Conservation (phyloP, 2,113 vertebrate genomes). For the Leucoraja erinaceus region DNA sequence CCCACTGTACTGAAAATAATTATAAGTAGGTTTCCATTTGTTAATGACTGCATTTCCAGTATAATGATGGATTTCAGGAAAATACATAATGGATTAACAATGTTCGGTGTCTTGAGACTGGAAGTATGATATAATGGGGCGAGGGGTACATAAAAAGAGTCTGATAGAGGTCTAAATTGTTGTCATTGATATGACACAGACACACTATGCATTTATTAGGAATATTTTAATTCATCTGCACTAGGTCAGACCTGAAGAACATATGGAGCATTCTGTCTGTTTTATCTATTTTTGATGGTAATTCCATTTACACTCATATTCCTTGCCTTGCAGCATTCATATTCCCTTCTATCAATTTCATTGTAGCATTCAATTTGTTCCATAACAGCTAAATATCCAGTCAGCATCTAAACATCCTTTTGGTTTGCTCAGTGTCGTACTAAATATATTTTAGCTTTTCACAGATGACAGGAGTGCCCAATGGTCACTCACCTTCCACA, state of each 20-base stretch:
- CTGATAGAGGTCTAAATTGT: not conserved
- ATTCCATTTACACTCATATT: not conserved
- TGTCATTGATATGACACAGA: not conserved
- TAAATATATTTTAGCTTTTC: conserved; percentile 75
- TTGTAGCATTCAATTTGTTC: not conserved
- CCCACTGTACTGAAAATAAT: not conserved
- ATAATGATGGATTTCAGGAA: not conserved
- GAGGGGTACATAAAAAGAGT: not conserved
- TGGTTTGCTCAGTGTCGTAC: conserved; percentile 59
- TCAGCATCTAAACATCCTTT: conserved; percentile 47
- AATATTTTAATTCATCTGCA: not conserved
- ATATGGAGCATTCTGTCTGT: not conserved
- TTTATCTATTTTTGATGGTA: not conserved
- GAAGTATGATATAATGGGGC: not conserved
- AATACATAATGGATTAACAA: not conserved
- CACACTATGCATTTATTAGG: not conserved
- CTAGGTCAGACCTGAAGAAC: not conserved
- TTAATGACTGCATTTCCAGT: not conserved
- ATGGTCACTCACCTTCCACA: conserved; percentile 83
- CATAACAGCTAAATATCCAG: not conserved
- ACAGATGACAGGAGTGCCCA: conserved; percentile 76
- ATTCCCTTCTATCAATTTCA: not conserved
- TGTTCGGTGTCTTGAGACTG: not conserved
- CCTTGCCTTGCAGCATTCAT: not conserved
- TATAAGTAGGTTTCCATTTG: not conserved